Evolutionary conservation across 2,113 vertebrate genomes (phyloP).

Genomic region (Erpornis zantholeuca): DNA sequence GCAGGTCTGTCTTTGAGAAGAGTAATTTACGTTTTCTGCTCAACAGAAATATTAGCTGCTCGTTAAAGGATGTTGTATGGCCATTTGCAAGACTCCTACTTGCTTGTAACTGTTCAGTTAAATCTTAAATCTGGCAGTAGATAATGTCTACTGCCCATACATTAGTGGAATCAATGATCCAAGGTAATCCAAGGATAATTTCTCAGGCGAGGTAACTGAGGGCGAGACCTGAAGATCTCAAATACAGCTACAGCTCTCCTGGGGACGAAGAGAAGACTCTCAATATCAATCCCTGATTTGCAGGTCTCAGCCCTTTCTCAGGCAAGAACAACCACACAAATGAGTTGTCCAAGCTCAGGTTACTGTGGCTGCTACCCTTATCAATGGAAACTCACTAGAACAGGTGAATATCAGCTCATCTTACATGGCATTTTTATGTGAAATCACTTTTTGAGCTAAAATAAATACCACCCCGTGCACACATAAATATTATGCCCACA

Average conservation of each 20-base stretch:
- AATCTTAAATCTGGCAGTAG: neutral
- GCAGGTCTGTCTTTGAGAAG: neutral
- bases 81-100: neutral
- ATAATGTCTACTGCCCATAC: neutral
- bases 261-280: neutral
- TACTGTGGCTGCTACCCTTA: neutral
- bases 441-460: neutral
- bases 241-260: slow-evolving; percentile 3
- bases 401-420: neutral
- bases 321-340: neutral
- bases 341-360: neutral
- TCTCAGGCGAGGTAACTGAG: slow-evolving; percentile 56
- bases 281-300: slow-evolving; percentile 23
- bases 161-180: slow-evolving; percentile 57
- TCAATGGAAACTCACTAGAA: neutral
- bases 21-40: neutral
- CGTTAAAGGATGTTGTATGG: slow-evolving; percentile 5
- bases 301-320: slow-evolving; percentile 4
- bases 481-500: neutral
- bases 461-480: neutral
- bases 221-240: slow-evolving; percentile 10
- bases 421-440: neutral
- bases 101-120: slow-evolving; percentile 37
- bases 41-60: neutral
- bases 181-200: slow-evolving; percentile 59